Evolutionary conservation across 2,888 invertebrate genomes (phyloP).

Genomic region (Nymphalis urticae): DNA sequence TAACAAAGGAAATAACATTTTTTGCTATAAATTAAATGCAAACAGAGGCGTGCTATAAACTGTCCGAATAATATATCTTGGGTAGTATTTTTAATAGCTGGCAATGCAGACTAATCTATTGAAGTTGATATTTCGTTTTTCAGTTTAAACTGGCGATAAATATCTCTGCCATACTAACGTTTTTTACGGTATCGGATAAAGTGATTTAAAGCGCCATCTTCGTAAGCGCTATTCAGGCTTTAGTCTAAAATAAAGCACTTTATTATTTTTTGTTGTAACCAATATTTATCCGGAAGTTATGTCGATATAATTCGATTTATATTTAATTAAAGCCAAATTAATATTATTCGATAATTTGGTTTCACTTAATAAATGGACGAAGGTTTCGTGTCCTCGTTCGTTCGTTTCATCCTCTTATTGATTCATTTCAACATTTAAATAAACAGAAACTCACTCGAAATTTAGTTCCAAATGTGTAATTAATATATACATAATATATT

Average conservation of each 20-base stretch:
- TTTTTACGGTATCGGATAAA: constrained; percentile 4
- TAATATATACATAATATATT: too few relatives aligned
- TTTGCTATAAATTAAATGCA: constrained; percentile 44
- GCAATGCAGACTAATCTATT: constrained; percentile 45
- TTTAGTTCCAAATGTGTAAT: too few relatives aligned
- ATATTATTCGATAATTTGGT: too few relatives aligned
- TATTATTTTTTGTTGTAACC: not conserved
- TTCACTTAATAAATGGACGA: too few relatives aligned
- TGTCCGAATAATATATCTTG: constrained; percentile 46
- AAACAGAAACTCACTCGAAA: too few relatives aligned
- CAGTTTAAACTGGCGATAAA: constrained; percentile 34
- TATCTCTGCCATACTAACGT: constrained; percentile 7
- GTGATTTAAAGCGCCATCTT: constrained; percentile 14
- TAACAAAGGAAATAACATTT: constrained; percentile 39
- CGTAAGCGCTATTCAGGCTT: not conserved
- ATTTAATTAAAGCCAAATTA: too few relatives aligned
- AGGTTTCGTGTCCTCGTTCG: too few relatives aligned
- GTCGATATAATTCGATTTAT: not conserved
- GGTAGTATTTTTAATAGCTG: constrained; percentile 48
- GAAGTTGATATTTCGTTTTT: constrained; percentile 39
- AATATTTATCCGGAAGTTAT: not conserved
- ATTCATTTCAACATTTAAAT: too few relatives aligned
- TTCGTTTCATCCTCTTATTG: too few relatives aligned
- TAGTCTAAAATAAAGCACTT: not conserved
- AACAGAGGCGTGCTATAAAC: constrained; percentile 43